Conservation (phyloP, 2,888 invertebrate genomes). For the Agrochola macilenta region DNA sequence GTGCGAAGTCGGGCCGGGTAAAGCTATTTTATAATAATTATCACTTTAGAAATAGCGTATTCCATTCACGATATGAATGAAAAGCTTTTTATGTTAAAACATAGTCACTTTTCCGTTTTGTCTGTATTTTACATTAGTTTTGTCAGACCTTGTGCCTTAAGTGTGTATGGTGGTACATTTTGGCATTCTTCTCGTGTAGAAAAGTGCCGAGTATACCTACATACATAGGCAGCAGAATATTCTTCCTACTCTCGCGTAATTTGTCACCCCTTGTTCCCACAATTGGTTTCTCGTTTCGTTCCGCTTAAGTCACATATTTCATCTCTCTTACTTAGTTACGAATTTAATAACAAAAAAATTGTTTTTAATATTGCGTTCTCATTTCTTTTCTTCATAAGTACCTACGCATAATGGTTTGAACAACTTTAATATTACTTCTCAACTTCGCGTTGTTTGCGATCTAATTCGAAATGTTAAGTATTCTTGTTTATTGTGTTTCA, state of each 20-base stretch:
- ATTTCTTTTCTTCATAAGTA: constrained; percentile 33
- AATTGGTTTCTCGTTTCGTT: constrained; percentile 52
- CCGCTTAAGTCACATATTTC: constrained; percentile 50
- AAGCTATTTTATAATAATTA: too few species aligned
- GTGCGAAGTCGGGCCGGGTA: too few species aligned
- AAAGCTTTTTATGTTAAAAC: not conserved
- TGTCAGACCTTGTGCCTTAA: not conserved
- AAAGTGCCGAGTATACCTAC: constrained; percentile 11
- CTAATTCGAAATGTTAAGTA: constrained; percentile 22
- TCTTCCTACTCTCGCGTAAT: constrained; percentile 36
- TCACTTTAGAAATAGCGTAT: not conserved
- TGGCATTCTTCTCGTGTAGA: constrained; percentile 34
- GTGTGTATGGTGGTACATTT: constrained; percentile 5
- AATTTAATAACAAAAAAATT: constrained; percentile 59
- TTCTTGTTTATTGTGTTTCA: constrained; percentile 25
- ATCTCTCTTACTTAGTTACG: constrained; percentile 37
- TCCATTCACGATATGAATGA: not conserved
- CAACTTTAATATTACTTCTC: constrained; percentile 52
- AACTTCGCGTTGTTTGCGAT: constrained; percentile 37
- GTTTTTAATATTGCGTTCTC: constrained; percentile 40
- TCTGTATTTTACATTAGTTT: not conserved
- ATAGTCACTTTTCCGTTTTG: not conserved
- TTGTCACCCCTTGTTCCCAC: constrained; percentile 48
- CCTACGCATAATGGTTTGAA: constrained; percentile 38
- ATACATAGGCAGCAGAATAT: constrained; percentile 3